These are phyloP conservation scores for Xestia sexstrigata DNA, from an alignment of 2,888 invertebrate genomes.

Conservation along the genomic window DNA sequence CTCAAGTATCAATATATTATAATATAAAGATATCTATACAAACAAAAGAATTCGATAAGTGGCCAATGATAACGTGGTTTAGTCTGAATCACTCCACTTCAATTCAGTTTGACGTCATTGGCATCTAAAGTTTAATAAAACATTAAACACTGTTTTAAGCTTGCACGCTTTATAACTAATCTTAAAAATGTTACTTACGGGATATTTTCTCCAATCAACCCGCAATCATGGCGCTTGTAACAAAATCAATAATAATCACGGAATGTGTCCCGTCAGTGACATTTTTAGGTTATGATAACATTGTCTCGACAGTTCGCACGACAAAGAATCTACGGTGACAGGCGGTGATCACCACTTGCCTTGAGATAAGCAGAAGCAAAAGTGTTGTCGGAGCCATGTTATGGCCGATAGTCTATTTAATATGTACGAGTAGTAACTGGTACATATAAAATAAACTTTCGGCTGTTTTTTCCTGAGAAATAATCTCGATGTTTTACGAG, in stretches of 20 bases:
- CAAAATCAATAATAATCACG: too few relatives aligned
- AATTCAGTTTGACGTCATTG: not conserved
- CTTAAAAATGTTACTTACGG: too few relatives aligned
- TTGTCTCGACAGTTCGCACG: not conserved
- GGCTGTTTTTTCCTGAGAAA: not conserved
- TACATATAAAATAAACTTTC: not conserved
- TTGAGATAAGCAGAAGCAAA: not conserved
- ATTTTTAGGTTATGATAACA: not conserved
- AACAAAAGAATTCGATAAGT: slow-evolving; percentile 27
- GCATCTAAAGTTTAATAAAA: not conserved
- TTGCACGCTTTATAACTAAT: too few relatives aligned
- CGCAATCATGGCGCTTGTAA: too few relatives aligned
- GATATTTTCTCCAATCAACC: too few relatives aligned
- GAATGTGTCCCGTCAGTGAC: too few relatives aligned
- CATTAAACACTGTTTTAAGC: too few relatives aligned
- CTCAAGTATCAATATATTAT: slow-evolving; percentile 39
- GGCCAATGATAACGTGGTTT: slow-evolving; percentile 1
- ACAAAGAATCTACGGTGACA: not conserved
- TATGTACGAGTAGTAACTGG: too few relatives aligned
- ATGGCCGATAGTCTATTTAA: not conserved
- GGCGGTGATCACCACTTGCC: too few relatives aligned
- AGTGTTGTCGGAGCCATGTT: not conserved
- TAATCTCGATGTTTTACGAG: not conserved
- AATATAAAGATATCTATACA: too few relatives aligned
- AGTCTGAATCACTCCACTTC: slow-evolving; percentile 13